Evolutionary conservation across 2,113 vertebrate species (phyloP), one percentile per base, ranked within the genome.

Genomic region (Chrysemys picta): DNA sequence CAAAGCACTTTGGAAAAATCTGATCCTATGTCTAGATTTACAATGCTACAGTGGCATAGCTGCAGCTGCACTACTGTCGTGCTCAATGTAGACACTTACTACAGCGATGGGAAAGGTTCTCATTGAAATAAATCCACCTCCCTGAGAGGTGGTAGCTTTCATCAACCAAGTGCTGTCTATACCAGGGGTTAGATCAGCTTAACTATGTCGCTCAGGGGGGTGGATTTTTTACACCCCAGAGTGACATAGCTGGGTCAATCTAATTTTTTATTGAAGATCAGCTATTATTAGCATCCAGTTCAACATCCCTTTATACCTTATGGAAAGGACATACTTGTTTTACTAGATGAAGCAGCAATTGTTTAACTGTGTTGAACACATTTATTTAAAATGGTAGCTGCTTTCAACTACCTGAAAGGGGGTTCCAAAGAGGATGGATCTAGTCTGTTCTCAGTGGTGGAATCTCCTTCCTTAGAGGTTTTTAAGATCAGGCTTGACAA

Each of bases 321-420:
- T 92, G 95, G 94, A 62, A 83, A 96, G 62, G 90, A 95, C 42
- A 84, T 45, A 88, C 88, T 96, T 91, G n/a, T 93, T 96, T 96
- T 96, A 95, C 92, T 82, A 94, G 93, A 91, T 95, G 95, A 96
- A 95, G 31, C 10, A 93, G 54, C 57, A 95, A 81, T 92, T 65
- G 35, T 82, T 95, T 92, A 89, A 50, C 87, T 88, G 57, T 62
- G 93, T 94, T 78, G 89, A 84, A 93, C 89, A 65, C 75, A 38
- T 47, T 47, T 1, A 4, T 96, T 88, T 65, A 16, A 35, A 65
- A 65, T 50, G 14, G 16, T 50, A 50, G 50, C 50, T 50, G 50
- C 50, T 50, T 50, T 50, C 50, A 50, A 50, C 50, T 50, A 50
- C 50, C 14, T 14, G 50, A 50, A 50, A 50, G 13, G 13, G 13